These are phyloP conservation scores for Jacana jacana DNA, from an alignment of 2,113 vertebrate genomes.

Conservation along the genomic window DNA sequence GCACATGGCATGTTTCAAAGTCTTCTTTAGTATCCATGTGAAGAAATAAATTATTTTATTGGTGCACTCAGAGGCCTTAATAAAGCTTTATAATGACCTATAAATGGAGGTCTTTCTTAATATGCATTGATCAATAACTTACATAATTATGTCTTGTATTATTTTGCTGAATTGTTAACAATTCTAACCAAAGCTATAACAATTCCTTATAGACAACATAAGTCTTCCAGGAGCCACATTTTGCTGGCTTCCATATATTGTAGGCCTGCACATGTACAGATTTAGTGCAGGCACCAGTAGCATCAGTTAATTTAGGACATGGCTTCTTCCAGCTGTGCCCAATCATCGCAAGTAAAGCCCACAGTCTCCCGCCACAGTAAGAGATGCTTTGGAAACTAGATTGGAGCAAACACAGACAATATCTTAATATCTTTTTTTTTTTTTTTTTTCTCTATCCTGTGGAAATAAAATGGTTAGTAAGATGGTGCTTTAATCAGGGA, in stretches of 20 bases:
- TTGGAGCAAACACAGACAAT: neutral
- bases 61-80: constrained; percentile 39
- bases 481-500: constrained; percentile 8
- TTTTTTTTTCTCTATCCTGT: neutral
- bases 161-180: constrained; percentile 61
- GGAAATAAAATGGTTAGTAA: neutral
- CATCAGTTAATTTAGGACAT: neutral
- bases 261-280: neutral
- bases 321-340: neutral
- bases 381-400: neutral
- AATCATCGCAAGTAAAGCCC: neutral
- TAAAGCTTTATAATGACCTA: constrained; percentile 48
- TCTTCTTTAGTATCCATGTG: constrained; percentile 71
- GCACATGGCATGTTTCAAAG: constrained; percentile 76
- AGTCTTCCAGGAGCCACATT: constrained; percentile 35
- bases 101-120: constrained; percentile 46
- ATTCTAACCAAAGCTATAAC: constrained; percentile 49
- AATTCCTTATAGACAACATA: constrained; percentile 40
- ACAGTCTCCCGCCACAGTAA: neutral
- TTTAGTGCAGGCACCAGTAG: neutral
- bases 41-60: constrained; percentile 64
- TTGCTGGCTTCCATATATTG: neutral
- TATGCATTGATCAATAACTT: constrained; percentile 40
- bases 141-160: constrained; percentile 30
- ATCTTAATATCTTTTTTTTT: too few species aligned